These are phyloP conservation scores for Drosophila histrio DNA, from an alignment of 2,888 invertebrate species.

Conservation along the genomic window DNA sequence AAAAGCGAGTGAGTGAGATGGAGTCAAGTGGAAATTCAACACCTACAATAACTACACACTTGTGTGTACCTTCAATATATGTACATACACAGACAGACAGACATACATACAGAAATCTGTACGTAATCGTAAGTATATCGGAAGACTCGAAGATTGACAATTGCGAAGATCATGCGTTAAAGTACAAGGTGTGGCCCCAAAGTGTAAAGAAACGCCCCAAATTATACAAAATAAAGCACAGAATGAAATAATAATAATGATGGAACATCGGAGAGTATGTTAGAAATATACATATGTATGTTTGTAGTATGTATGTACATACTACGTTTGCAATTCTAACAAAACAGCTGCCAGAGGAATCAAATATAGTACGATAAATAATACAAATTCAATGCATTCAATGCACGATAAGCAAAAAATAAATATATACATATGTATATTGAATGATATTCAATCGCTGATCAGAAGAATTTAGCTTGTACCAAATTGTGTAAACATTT, in stretches of 20 bases:
- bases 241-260: neutral
- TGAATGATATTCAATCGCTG: conserved; percentile 41
- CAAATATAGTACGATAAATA: neutral
- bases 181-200: conserved; percentile 32
- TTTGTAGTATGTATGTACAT: neutral
- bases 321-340: neutral
- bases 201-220: conserved; percentile 10
- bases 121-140: conserved; percentile 16
- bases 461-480: conserved; percentile 22
- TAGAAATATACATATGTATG: conserved; percentile 7
- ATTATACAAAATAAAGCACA: conserved; percentile 10
- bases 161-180: conserved; percentile 40
- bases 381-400: neutral
- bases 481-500: conserved; percentile 53
- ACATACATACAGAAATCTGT: neutral
- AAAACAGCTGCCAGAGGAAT: conserved; percentile 7
- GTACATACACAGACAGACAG: neutral
- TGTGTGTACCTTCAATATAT: conserved; percentile 13
- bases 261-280: conserved; percentile 1
- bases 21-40: conserved; percentile 39
- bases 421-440: neutral
- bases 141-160: conserved; percentile 41
- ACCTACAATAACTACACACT: conserved; percentile 40
- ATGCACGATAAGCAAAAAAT: conserved; percentile 16
- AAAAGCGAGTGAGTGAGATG: neutral